These are phyloP conservation scores for Nyctereutes procyonoides DNA, from an alignment of 2,113 vertebrate species.

Conservation along the genomic window DNA sequence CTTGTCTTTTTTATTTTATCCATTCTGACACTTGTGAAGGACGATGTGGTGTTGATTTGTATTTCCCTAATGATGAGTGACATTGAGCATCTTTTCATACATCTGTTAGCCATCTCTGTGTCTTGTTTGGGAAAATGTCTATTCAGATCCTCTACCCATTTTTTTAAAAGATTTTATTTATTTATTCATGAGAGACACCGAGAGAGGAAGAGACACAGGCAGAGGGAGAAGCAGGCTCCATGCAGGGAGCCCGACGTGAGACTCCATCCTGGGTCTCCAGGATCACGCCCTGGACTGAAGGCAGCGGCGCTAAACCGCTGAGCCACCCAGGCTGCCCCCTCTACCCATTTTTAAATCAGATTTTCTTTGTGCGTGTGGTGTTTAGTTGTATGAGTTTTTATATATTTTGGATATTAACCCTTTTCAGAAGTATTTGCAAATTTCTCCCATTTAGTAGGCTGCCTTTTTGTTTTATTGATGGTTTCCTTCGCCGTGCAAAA, in stretches of 20 bases:
- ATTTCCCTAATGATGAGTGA: not conserved
- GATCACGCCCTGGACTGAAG: no score
- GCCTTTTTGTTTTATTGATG: not conserved
- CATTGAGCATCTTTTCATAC: not conserved
- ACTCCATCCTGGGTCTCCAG: no score
- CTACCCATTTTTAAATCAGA: not conserved
- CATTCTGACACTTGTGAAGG: not conserved
- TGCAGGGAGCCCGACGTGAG: no score
- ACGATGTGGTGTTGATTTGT: not conserved
- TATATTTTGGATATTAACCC: not conserved
- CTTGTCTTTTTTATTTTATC: not conserved
- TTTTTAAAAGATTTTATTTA: not conserved
- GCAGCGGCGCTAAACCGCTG: no score
- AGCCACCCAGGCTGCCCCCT: not conserved
- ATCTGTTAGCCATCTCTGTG: not conserved
- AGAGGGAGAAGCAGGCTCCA: no score
- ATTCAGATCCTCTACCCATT: not conserved
- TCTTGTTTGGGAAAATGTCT: not conserved
- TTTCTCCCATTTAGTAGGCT: not conserved
- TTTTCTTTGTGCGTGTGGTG: not conserved
- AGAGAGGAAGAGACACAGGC: no score
- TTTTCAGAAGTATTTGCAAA: not conserved
- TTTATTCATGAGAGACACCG: no score
- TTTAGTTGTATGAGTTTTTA: not conserved
- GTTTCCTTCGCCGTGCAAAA: not conserved